Conservation (phyloP, 1,140 invertebrate genomes). For the Formica exsecta region DNA sequence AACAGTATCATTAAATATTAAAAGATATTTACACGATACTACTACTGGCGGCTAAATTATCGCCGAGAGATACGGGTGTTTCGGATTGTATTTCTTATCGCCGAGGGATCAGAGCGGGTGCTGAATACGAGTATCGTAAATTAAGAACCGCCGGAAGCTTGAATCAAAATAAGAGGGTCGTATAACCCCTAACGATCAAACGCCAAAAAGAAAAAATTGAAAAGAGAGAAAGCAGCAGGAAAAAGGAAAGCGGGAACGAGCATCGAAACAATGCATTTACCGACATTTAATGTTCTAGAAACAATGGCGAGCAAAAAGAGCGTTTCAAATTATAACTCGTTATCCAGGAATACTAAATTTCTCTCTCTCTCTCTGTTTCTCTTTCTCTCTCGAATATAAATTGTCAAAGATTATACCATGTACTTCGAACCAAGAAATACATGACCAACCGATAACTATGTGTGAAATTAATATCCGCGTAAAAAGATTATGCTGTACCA, state of each 20-base stretch:
- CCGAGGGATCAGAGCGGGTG: conserved; percentile 7
- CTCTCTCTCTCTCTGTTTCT: neutral
- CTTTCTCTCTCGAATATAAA: conserved; percentile 2
- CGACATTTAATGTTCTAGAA: conserved; percentile 26
- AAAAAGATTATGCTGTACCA: conserved; percentile 43
- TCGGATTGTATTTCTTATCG: conserved; percentile 49
- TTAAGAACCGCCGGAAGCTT: conserved; percentile 21
- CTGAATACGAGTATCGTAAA: conserved; percentile 16
- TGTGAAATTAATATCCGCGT: conserved; percentile 41
- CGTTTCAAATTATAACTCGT: conserved; percentile 49
- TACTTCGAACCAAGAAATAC: conserved; percentile 20
- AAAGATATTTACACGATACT: conserved; percentile 55
- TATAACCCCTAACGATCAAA: conserved; percentile 14
- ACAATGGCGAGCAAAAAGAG: conserved; percentile 16
- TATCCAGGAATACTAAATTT: conserved; percentile 7
- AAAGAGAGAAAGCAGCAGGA: neutral
- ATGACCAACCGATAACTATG: conserved; percentile 1
- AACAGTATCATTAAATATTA: conserved; percentile 52
- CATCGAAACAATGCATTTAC: conserved; percentile 38
- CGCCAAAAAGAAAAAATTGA: neutral
- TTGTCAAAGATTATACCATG: conserved; percentile 36
- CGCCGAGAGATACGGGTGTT: conserved; percentile 22
- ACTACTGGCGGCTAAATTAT: neutral
- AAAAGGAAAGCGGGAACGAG: neutral
- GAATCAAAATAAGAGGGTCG: neutral